Conservation (phyloP, 1,140 invertebrate species). For the Hesperophylax magnus region DNA sequence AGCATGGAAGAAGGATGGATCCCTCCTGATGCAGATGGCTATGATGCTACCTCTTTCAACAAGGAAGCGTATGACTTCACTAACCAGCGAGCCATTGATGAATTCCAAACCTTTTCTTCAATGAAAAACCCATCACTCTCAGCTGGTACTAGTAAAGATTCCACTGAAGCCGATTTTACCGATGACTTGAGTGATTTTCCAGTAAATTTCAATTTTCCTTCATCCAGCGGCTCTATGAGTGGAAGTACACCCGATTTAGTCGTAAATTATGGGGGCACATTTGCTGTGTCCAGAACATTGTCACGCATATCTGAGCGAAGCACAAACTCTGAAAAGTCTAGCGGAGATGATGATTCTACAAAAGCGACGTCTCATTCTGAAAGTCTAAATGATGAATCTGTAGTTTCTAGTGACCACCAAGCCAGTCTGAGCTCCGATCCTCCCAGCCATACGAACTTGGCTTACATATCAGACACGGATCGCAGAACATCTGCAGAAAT, state of each 20-base stretch:
- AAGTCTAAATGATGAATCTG: conserved; percentile 86
- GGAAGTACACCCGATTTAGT: conserved; percentile 75
- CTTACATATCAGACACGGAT: conserved; percentile 83
- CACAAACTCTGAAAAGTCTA: conserved; percentile 85
- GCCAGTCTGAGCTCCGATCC: conserved; percentile 88
- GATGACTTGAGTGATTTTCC: conserved; percentile 83
- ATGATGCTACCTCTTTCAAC: conserved; percentile 69
- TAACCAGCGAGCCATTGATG: conserved; percentile 67
- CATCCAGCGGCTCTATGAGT: conserved; percentile 69
- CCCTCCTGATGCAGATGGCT: conserved; percentile 80
- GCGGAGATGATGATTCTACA: conserved; percentile 87
- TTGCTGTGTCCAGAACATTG: conserved; percentile 81
- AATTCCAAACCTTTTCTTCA: conserved; percentile 69
- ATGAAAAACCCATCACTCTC: conserved; percentile 71
- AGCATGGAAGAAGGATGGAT: conserved; percentile 87
- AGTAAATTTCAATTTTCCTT: conserved; percentile 79
- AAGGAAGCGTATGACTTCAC: conserved; percentile 68
- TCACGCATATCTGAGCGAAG: conserved; percentile 90
- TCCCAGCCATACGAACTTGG: conserved; percentile 77
- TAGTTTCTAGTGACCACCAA: conserved; percentile 86
- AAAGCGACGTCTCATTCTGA: conserved; percentile 85
- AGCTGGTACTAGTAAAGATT: conserved; percentile 74
- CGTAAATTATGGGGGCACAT: conserved; percentile 78
- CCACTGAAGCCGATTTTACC: conserved; percentile 77
- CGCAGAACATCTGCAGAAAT: conserved; percentile 85